These are phyloP conservation scores for Vanessa atalanta DNA, from an alignment of 1,140 invertebrate genomes.

Conservation along the genomic window DNA sequence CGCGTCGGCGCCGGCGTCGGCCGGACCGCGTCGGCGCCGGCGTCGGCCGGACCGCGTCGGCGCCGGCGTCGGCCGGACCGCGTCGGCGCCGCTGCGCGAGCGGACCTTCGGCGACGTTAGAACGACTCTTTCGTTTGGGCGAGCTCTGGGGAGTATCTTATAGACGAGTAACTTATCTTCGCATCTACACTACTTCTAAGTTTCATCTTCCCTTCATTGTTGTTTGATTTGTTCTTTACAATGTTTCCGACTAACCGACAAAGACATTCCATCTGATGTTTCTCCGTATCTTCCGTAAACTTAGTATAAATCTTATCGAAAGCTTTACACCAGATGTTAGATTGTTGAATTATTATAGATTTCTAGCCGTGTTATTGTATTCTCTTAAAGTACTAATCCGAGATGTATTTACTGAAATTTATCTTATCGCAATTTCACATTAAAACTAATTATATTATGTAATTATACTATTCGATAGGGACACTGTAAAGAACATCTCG, in stretches of 20 bases:
- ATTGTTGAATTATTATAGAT: slow-evolving; percentile 43
- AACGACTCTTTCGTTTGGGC: neutral
- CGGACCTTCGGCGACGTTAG: neutral
- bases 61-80: neutral
- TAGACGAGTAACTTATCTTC: neutral
- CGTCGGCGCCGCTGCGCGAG: neutral
- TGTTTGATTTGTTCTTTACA: slow-evolving; percentile 54
- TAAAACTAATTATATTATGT: neutral
- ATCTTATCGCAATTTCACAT: slow-evolving; percentile 1
- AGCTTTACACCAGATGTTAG: slow-evolving; percentile 40
- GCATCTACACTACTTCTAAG: neutral
- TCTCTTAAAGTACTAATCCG: slow-evolving; percentile 28
- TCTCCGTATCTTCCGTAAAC: slow-evolving; percentile 17
- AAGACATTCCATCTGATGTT: slow-evolving; percentile 45
- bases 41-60: neutral
- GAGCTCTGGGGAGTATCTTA: neutral
- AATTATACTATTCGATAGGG: slow-evolving; percentile 13
- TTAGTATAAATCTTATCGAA: slow-evolving; percentile 28
- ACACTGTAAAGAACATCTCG: slow-evolving; percentile 56
- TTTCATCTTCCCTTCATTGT: slow-evolving; percentile 45
- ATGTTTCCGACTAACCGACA: slow-evolving; percentile 36
- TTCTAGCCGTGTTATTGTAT: slow-evolving; percentile 42
- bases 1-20: neutral
- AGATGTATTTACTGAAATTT: slow-evolving; percentile 2
- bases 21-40: neutral